These are phyloP conservation scores for Chymomyza fuscimana DNA, from an alignment of 2,888 invertebrate species.

Conservation along the genomic window DNA sequence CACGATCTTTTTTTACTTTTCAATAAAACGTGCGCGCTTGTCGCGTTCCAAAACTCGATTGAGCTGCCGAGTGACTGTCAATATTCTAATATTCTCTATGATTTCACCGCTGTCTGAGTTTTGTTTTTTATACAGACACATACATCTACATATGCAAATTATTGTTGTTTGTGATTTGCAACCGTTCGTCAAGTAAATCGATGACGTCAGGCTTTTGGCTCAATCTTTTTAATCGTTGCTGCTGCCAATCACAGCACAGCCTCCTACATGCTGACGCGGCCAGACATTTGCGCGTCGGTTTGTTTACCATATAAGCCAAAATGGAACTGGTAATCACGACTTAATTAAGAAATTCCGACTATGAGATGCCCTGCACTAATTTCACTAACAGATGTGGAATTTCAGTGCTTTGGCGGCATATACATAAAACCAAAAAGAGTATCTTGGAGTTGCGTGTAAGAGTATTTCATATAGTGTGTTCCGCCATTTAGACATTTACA, in stretches of 20 bases:
- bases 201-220: not conserved
- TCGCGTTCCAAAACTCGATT: constrained; percentile 54
- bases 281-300: not conserved
- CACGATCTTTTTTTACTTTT: not conserved
- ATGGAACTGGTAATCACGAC: not conserved
- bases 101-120: constrained; percentile 53
- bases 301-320: not conserved
- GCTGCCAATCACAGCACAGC: not conserved
- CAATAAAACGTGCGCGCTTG: constrained; percentile 36
- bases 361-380: not conserved
- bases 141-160: not conserved
- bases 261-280: not conserved
- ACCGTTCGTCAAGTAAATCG: not conserved
- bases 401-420: not conserved
- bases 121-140: not conserved
- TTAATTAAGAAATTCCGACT: not conserved
- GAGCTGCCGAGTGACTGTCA: constrained; percentile 34
- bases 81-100: constrained; percentile 65
- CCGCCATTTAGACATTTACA: too few relatives aligned
- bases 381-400: not conserved
- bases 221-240: not conserved
- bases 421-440: not conserved
- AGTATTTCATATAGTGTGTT: too few relatives aligned
- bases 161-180: not conserved
- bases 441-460: not conserved